These are phyloP conservation scores for Periophthalmodon schlosseri DNA, from an alignment of 2,113 vertebrate species.

Conservation along the genomic window DNA sequence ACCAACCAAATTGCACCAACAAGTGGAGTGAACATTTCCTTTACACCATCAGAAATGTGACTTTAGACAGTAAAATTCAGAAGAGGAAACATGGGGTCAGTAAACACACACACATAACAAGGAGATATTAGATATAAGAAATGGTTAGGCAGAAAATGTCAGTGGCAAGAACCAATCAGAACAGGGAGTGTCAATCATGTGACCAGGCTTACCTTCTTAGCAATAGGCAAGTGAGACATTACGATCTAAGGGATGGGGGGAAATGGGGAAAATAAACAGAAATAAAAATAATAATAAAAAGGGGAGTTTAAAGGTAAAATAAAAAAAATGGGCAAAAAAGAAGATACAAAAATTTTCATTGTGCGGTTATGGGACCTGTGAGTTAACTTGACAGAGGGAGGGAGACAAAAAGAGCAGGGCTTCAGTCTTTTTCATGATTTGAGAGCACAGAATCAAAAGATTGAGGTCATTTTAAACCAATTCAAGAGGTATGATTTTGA, in stretches of 20 bases:
- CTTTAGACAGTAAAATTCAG: constrained; percentile 64
- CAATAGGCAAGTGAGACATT: constrained; percentile 98
- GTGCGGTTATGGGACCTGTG: constrained; percentile 49
- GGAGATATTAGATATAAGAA: constrained; percentile 30
- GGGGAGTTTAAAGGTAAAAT: constrained; percentile 16
- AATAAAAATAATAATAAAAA: constrained; percentile 76
- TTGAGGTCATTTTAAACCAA: background rate
- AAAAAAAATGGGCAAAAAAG: constrained; percentile 46
- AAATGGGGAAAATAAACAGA: constrained; percentile 55
- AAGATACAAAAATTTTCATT: constrained; percentile 72
- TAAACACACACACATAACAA: constrained; percentile 34
- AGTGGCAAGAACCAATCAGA: constrained; percentile 63
- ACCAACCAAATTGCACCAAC: background rate
- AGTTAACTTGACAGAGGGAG: constrained; percentile 16
- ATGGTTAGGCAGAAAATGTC: constrained; percentile 43
- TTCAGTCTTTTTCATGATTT: constrained; percentile 32
- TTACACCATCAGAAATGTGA: constrained; percentile 57
- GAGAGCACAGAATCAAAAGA: constrained; percentile 46
- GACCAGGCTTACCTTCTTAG: constrained; percentile 91
- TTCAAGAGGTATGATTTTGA: background rate
- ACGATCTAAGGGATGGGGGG: constrained; percentile 91
- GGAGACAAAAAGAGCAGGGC: constrained; percentile 1
- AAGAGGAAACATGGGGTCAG: constrained; percentile 23
- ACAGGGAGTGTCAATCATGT: constrained; percentile 56
- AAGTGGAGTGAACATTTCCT: constrained; percentile 48